phyloP scores from a whole-genome alignment of 2,113 vertebrate species.

The Fregata magnificens region DNA sequence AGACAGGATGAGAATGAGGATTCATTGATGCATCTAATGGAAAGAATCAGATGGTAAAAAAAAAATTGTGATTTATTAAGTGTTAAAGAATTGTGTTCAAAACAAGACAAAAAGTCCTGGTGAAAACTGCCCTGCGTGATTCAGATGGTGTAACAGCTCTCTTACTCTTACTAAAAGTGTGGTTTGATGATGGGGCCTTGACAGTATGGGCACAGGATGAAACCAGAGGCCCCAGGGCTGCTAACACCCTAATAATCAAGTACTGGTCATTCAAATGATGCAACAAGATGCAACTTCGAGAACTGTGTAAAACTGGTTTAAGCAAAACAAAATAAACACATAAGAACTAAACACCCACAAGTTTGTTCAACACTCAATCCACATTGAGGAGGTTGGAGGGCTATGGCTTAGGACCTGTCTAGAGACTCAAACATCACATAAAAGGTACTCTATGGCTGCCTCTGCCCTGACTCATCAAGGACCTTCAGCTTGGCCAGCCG shows the following conservation, averaged over 20 bases:
- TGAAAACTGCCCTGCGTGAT: neutral
- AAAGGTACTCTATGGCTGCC: neutral
- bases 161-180: neutral
- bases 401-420: neutral
- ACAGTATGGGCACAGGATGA: neutral
- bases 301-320: neutral
- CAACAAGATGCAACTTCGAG: neutral
- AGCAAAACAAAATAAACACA: neutral
- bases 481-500: neutral
- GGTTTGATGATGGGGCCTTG: neutral
- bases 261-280: neutral
- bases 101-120: neutral
- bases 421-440: neutral
- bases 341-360: neutral
- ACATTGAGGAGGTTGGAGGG: neutral
- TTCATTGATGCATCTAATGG: neutral
- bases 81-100: neutral
- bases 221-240: neutral
- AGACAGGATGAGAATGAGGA: neutral
- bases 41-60: neutral
- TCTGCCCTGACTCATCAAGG: neutral
- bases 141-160: neutral
- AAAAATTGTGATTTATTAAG: neutral
- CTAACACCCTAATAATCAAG: neutral
- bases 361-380: neutral